phyloP scores from a whole-genome alignment of 2,113 vertebrate genomes.

The Campylomormyrus tamandua region DNA sequence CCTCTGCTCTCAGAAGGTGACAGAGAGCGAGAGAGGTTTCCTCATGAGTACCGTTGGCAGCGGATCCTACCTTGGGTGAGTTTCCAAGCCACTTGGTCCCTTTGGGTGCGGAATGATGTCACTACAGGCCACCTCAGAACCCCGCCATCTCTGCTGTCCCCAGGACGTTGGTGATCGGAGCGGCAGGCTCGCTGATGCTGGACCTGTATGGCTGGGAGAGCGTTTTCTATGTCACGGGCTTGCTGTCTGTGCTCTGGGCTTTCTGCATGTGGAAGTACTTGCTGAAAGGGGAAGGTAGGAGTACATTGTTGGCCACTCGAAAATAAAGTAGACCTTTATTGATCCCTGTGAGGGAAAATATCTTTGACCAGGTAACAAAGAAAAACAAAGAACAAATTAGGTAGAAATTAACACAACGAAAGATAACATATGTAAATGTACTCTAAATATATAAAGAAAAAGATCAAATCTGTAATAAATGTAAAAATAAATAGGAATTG shows the following conservation, averaged over 20 bases:
- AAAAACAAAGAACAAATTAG: neutral
- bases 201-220: constrained; percentile 86
- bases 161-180: constrained; percentile 83
- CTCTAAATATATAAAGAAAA: neutral
- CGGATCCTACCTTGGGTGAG: constrained; percentile 91
- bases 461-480: neutral
- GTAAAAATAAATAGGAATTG: neutral
- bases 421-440: neutral
- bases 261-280: constrained; percentile 86
- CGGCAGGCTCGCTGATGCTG: constrained; percentile 79
- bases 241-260: constrained; percentile 82
- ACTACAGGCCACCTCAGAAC: neutral
- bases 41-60: constrained; percentile 86
- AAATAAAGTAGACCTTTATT: neutral
- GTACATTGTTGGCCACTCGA: neutral
- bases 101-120: neutral
- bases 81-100: neutral
- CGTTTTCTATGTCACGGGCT: constrained; percentile 82
- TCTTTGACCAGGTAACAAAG: neutral
- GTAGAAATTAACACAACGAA: neutral
- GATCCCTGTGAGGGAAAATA: neutral
- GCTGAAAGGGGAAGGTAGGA: constrained; percentile 74
- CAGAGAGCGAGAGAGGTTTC: constrained; percentile 79
- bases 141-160: constrained; percentile 10
- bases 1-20: constrained; percentile 81